These are phyloP conservation scores for Mechanitis messenoides DNA, from an alignment of 2,888 invertebrate genomes.

Conservation along the genomic window DNA sequence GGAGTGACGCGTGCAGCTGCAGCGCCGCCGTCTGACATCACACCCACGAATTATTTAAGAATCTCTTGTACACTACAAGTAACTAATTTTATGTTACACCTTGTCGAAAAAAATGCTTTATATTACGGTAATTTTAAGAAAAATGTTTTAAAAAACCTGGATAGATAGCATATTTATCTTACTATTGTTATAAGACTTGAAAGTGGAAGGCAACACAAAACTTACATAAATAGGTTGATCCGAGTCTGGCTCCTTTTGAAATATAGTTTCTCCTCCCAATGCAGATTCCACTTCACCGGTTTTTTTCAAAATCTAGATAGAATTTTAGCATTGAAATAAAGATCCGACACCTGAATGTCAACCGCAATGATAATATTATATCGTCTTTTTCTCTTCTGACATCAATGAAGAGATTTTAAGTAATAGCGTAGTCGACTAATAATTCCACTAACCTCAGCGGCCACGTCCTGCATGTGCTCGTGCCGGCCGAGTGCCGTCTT, in stretches of 20 bases:
- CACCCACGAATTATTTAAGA: no score
- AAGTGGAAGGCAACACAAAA: conserved; percentile 20
- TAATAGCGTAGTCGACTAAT: not conserved
- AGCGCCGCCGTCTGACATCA: conserved; percentile 89
- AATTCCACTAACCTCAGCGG: conserved; percentile 41
- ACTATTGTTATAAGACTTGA: not conserved
- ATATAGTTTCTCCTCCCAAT: conserved; percentile 78
- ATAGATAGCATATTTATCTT: no score
- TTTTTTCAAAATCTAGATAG: conserved; percentile 51
- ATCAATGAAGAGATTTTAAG: no score
- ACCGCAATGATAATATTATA: no score
- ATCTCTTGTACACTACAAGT: no score
- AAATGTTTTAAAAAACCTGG: no score
- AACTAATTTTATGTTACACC: no score
- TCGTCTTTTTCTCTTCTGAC: no score
- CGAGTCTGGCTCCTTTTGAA: conserved; percentile 91
- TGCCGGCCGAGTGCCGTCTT: conserved; percentile 78
- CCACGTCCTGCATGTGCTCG: conserved; percentile 73
- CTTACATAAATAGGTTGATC: conserved; percentile 97
- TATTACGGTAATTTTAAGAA: no score
- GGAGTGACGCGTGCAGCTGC: conserved; percentile 96
- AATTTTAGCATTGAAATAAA: conserved; percentile 1
- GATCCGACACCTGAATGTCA: not conserved
- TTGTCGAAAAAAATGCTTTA: no score
- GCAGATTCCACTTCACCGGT: conserved; percentile 60